A percentile compares a stretch with the other conserved stretches of the same genome.
These are phyloP conservation scores for Microcebus griseorufus DNA, from an alignment of 2,113 vertebrate species.

Conservation along the genomic window DNA sequence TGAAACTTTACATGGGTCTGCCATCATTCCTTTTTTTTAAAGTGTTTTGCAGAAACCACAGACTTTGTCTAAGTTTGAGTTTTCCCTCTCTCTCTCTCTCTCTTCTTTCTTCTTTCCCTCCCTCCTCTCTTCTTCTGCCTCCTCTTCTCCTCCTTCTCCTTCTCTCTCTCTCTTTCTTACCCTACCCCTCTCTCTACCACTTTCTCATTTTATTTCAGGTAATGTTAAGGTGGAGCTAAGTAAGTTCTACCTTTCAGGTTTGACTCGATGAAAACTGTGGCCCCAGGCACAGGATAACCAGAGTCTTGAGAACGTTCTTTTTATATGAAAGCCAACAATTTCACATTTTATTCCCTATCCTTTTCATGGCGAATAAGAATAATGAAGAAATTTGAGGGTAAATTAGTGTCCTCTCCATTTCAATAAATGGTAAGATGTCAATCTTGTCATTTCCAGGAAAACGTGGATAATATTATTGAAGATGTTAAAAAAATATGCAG, in stretches of 20 bases:
- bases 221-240: neutral
- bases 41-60: neutral
- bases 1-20: neutral
- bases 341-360: neutral
- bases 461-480: constrained; percentile 66
- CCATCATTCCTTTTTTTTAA: neutral
- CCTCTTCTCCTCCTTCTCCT: too few species aligned
- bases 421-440: neutral
- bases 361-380: neutral
- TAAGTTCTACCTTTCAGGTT: neutral
- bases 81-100: neutral
- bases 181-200: neutral
- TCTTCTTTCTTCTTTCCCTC: neutral
- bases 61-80: neutral
- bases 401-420: neutral
- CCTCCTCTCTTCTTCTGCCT: neutral
- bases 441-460: constrained; percentile 64
- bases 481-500: constrained; percentile 83
- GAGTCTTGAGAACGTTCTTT: neutral
- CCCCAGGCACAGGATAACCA: neutral
- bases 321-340: neutral
- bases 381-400: neutral
- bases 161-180: neutral
- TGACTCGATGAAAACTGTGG: neutral
- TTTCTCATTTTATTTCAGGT: neutral